phyloP scores from a whole-genome alignment of 2,797 vertebrate genomes.

The Fistularia tabacaria region DNA sequence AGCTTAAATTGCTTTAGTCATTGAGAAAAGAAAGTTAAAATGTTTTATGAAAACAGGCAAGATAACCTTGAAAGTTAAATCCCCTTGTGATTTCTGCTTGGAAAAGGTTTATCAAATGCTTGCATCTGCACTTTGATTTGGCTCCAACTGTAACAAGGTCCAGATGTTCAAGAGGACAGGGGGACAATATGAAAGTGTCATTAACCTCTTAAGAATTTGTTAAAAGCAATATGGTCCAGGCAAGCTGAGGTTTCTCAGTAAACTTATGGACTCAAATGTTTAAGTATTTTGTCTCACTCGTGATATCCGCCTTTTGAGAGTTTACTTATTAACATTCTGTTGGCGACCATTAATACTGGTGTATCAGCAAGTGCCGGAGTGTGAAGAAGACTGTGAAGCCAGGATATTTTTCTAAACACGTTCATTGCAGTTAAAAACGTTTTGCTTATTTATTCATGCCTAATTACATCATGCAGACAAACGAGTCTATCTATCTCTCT shows the following conservation, averaged over 20 bases:
- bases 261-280: constrained; percentile 53
- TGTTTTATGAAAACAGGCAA: constrained; percentile 34
- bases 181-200: constrained; percentile 62
- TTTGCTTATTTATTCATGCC: no score
- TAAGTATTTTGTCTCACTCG: constrained; percentile 66
- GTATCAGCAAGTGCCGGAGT: constrained; percentile 36
- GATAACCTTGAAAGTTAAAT: constrained; percentile 9
- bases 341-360: constrained; percentile 38
- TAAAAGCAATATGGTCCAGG: constrained; percentile 5
- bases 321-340: constrained; percentile 74
- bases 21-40: constrained; percentile 28
- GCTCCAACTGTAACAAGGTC: constrained; percentile 57
- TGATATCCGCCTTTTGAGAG: constrained; percentile 51
- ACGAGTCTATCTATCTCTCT: no score
- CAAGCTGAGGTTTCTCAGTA: constrained; percentile 35
- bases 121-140: constrained; percentile 64
- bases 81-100: constrained; percentile 26
- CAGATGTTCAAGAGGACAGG: constrained; percentile 62
- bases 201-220: constrained; percentile 61
- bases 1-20: constrained; percentile 24
- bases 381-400: constrained; percentile 18
- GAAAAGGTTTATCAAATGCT: constrained; percentile 67
- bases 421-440: no score
- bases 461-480: no score
- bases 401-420: not conserved